These are phyloP conservation scores for Myzus persicae DNA, from an alignment of 1,140 invertebrate genomes.

Conservation along the genomic window DNA sequence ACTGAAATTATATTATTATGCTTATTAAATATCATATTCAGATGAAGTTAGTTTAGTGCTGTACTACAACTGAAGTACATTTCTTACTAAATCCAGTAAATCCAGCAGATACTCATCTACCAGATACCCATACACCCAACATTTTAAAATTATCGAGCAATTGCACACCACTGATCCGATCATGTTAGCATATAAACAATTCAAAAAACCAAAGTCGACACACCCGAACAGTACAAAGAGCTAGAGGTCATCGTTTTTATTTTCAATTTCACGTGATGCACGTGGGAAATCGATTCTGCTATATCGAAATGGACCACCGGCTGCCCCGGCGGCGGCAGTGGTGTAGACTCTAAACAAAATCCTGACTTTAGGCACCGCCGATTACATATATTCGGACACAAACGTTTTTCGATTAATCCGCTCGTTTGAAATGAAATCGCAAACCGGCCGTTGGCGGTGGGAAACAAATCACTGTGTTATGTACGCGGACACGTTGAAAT, in stretches of 20 bases:
- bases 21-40: too few species aligned
- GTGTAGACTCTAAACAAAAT: not conserved
- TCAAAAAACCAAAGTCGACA: not conserved
- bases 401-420: not conserved
- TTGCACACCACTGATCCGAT: too few species aligned
- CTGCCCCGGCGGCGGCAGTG: too few species aligned
- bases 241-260: not conserved
- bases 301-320: not conserved
- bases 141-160: too few species aligned
- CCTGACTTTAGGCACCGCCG: not conserved
- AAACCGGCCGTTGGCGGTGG: not conserved
- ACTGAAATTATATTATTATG: too few species aligned
- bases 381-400: not conserved
- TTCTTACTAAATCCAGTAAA: too few species aligned
- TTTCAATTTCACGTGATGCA: not conserved
- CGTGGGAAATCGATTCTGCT: not conserved
- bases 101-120: too few species aligned
- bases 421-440: not conserved
- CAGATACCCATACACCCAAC: too few species aligned
- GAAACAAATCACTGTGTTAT: constrained; percentile 12
- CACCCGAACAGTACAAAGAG: not conserved
- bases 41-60: too few species aligned
- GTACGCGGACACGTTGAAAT: not conserved
- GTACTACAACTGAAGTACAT: too few species aligned
- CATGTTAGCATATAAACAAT: not conserved